Base-by-base conservation (phyloP, 2,113 vertebrate species). In the Rhombomys opimus region DNA sequence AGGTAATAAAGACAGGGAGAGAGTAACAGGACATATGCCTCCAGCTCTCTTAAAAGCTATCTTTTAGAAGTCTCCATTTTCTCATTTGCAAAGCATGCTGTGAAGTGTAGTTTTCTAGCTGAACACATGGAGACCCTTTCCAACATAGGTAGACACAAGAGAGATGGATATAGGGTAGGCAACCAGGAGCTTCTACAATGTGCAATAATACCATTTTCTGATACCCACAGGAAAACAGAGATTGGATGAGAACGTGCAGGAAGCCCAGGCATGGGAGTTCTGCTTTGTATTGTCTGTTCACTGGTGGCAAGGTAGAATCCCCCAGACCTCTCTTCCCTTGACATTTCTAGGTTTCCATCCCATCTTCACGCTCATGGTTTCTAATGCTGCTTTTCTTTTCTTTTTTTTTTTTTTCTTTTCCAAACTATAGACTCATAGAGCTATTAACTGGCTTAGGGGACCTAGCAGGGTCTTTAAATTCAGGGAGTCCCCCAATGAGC, bases 91-190 rank as follows among this genome's bases (percentile, higher is more conserved):
- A 80, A 90, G 20, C 52, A 15, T 87, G 18, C 54, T 68, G 86
- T 57, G 86, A 94, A 86, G 72, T 90, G 1, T 18, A 23, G 50
- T 94, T 95, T 95, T 80, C 63, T 80, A 88, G 78, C 27, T 18
- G 54, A 32, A 23, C 8, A 61, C 52, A 23, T 17, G 2, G 61
- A 90, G 75, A 57, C 46, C 13, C 70, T 92, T 41, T 87, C 63
- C 57, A 85, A 72, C 57, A 35, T 7, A 88, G 25, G 22, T 65
- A 57, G 61, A 52, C 59, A 22, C 38, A 76, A 41, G 30, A 46
- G 81, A 46, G 61, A 84, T 92, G 23, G 46, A 46, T 46, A n/a
- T 20, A 59, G 7, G 6, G 54, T 52, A 80, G 75, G n/a, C 18
- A 95, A 46, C 46, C 67, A 80, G 46, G 14, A 90, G 13, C 77